Conservation (phyloP, 2,113 vertebrate genomes). For the Echinops telfairi region DNA sequence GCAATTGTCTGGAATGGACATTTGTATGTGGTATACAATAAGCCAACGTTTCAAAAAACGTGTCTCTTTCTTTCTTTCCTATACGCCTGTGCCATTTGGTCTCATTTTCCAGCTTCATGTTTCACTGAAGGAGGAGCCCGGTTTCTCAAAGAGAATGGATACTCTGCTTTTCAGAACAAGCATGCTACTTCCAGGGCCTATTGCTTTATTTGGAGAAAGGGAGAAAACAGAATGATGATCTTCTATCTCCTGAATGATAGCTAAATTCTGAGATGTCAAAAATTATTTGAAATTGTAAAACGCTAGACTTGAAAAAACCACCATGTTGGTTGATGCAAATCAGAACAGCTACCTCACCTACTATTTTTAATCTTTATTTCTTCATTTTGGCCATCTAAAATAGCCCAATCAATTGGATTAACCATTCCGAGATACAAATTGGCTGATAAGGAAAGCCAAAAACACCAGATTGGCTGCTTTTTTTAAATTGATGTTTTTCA, state of each 20-base stretch:
- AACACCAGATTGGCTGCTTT: slow-evolving; percentile 81
- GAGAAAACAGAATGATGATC: background rate
- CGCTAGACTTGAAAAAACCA: slow-evolving; percentile 28
- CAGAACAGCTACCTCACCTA: slow-evolving; percentile 64
- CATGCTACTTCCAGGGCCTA: background rate
- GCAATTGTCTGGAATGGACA: slow-evolving; percentile 6
- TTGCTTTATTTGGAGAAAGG: slow-evolving; percentile 42
- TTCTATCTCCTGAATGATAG: background rate
- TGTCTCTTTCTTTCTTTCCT: slow-evolving; percentile 9
- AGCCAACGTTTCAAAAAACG: slow-evolving; percentile 26
- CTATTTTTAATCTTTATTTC: slow-evolving; percentile 76
- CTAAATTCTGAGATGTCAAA: slow-evolving; percentile 47
- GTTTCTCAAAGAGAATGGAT: background rate
- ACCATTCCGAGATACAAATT: slow-evolving; percentile 81
- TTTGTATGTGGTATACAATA: background rate
- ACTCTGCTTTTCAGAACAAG: slow-evolving; percentile 6
- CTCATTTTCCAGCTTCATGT: background rate
- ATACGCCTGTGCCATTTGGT: background rate
- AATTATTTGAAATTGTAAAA: slow-evolving; percentile 57
- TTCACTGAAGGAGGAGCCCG: background rate
- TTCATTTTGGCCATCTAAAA: slow-evolving; percentile 76
- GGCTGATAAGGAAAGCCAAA: slow-evolving; percentile 79
- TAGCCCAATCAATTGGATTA: slow-evolving; percentile 77
- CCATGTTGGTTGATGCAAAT: slow-evolving; percentile 50
- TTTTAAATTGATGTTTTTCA: slow-evolving; percentile 81